Percentiles rank a stretch among this genome's conserved stretches.
These are phyloP conservation scores for Mechanitis mazaeus DNA, from an alignment of 2,888 invertebrate genomes.

Conservation along the genomic window DNA sequence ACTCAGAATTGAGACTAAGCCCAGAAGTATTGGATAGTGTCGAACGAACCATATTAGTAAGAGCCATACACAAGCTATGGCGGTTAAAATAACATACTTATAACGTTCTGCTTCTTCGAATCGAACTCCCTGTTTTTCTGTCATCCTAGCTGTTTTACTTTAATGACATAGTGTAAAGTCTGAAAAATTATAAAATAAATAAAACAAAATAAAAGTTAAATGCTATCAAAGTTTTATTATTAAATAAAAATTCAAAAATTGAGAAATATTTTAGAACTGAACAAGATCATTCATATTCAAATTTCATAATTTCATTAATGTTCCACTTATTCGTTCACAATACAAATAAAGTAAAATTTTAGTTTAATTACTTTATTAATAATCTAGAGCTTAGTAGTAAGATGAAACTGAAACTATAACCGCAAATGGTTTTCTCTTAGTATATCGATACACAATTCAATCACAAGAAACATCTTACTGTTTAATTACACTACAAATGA, in stretches of 20 bases:
- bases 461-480: too few relatives aligned
- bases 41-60: slow-evolving; percentile 47
- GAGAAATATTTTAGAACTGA: background rate
- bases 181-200: slow-evolving; percentile 24
- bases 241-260: background rate
- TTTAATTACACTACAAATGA: too few relatives aligned
- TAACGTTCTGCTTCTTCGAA: slow-evolving; percentile 64
- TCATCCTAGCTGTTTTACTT: slow-evolving; percentile 55
- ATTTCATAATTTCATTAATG: too few relatives aligned
- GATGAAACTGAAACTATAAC: too few relatives aligned
- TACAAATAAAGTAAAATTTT: too few relatives aligned
- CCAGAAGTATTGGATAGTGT: slow-evolving; percentile 40
- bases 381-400: too few relatives aligned
- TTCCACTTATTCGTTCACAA: too few relatives aligned
- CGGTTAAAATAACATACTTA: slow-evolving; percentile 46
- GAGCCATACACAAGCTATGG: slow-evolving; percentile 41
- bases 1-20: slow-evolving; percentile 43
- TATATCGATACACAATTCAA: too few relatives aligned
- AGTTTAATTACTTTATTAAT: too few relatives aligned
- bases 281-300: too few relatives aligned
- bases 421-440: too few relatives aligned
- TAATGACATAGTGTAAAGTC: slow-evolving; percentile 35
- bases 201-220: background rate
- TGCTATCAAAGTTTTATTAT: background rate
- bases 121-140: slow-evolving; percentile 59